These are phyloP conservation scores for Drosophila nigricruria DNA, from an alignment of 2,888 invertebrate genomes.

Conservation along the genomic window DNA sequence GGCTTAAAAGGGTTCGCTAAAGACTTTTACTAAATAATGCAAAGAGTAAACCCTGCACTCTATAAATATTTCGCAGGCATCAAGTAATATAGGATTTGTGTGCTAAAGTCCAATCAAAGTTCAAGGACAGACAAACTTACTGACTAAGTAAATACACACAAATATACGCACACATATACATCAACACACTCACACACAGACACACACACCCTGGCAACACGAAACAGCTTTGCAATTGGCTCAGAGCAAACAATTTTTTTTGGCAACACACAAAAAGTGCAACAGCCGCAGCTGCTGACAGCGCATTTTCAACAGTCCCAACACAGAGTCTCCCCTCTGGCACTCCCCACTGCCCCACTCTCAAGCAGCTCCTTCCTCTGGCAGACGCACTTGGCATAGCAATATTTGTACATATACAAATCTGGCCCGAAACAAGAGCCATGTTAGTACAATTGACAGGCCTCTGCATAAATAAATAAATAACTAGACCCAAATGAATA, in stretches of 20 bases:
- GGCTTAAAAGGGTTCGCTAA: neutral
- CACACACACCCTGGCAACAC: neutral
- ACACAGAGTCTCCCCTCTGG: neutral
- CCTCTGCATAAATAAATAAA: conserved; percentile 39
- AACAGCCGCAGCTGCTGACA: conserved; percentile 53
- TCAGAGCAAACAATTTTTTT: conserved; percentile 32
- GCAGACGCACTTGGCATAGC: conserved; percentile 47
- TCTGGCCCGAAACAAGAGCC: conserved; percentile 42
- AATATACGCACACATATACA: too few relatives aligned
- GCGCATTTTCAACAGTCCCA: conserved; percentile 4
- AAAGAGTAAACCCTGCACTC: neutral
- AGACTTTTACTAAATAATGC: neutral
- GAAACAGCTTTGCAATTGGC: conserved; percentile 25
- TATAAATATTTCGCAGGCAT: neutral
- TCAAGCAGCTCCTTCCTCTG: neutral
- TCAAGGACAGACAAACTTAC: conserved; percentile 59
- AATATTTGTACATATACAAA: conserved; percentile 22
- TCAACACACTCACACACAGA: neutral
- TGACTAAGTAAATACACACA: conserved; percentile 6
- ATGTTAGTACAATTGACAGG: conserved; percentile 44
- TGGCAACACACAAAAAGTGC: conserved; percentile 48
- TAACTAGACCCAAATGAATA: conserved; percentile 25
- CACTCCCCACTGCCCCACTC: too few relatives aligned
- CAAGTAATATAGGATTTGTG: conserved; percentile 11
- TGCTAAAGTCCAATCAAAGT: conserved; percentile 45